Evolutionary conservation across 2,888 invertebrate species (phyloP), one percentile per base, ranked within the genome.

Genomic region (Toxonevra muliebris): DNA sequence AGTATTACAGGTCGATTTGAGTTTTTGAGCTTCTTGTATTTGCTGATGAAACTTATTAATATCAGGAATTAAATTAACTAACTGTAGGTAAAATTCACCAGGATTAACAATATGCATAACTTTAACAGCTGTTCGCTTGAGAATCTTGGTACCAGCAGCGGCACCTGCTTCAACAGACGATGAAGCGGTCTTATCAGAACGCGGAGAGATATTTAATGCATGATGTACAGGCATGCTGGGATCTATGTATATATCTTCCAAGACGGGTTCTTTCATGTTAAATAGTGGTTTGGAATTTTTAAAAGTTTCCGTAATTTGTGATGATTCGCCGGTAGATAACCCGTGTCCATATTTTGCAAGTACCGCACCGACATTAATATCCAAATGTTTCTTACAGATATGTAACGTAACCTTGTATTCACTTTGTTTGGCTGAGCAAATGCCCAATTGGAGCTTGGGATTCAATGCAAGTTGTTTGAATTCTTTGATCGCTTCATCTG

Each of bases 1-100:
- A 5, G 48, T 48, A 8, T 8, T 12, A 43, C 13, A 19, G 11
- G 48, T 57, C 53, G 30, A 61, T 20, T 69, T 69, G 17, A 66
- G 61, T 3, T 59, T 55, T 62, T 76, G 76, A 5, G 60, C 52
- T 1, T 70, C 42, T 77, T 91, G 90, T 72, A 91, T 87, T 9
- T 86, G 84, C n/a, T 82, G 80, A 66, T 86, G 88, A 70, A 90
- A 78, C 11, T 85, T 82, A 3, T 80, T 83, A 73, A 87, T 88
- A 2, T 85, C 84, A 70, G 85, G 82, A 66, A 86, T 85, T 60
- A 86, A 87, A 13, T 86, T 84, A 0, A 83, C 74, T 13, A 90
- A 80, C 0, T 88, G 86, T 0, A 92, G 84, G 74, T 90, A 91
- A 69, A 93, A 87, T 45, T 87, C 85, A 13, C 88, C 88, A 0